Evolutionary conservation across 2,888 invertebrate species (phyloP), one percentile per base, ranked within the genome.

Genomic region (Hypolimnas misippus): DNA sequence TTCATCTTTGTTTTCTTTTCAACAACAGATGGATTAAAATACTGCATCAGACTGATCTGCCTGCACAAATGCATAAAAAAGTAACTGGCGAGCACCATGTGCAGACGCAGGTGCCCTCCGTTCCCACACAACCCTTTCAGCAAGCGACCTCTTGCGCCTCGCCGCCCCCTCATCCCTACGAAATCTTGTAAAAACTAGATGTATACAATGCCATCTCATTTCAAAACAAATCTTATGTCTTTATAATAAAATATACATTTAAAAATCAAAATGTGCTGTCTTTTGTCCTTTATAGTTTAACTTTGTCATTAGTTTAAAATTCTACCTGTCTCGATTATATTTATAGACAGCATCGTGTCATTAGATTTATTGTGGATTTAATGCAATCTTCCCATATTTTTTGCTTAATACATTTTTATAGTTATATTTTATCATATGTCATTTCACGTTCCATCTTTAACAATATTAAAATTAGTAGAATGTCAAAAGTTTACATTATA

Each of bases 101-200:
- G 91, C 87, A 85, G 83, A 73, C 87, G 92, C 92, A 92, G 92
- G 92, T 92, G 92, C 92, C 92, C 87, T 86, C 79, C 78, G 90
- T 92, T 92, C 92, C 92, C 92, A 92, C 92, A 92, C 92, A 92
- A 92, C 92, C 92, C 92, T 92, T 92, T 92, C 87, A 88, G 86
- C 83, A 76, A 74, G 77, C 70, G 69, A 81, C 83, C 84, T 82
- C 84, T 79, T 81, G 74, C 78, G 77, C 76, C 80, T 79, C 72
- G 81, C 74, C 81, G 63, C 80, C 82, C 78, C 79, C 70, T 73
- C 74, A 66, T 71, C 76, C 78, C 78, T 81, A 71, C 69, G 70
- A 79, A 79, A 81, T 79, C 77, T 73, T 77, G 82, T 78, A 86
- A 87, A 87, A 85, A 84, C 77, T 63, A 62, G 70, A 70, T 57